Percentiles rank a stretch among this genome's conserved stretches.
phyloP scores from a whole-genome alignment of 1,140 invertebrate genomes.

The Planococcus citri region DNA sequence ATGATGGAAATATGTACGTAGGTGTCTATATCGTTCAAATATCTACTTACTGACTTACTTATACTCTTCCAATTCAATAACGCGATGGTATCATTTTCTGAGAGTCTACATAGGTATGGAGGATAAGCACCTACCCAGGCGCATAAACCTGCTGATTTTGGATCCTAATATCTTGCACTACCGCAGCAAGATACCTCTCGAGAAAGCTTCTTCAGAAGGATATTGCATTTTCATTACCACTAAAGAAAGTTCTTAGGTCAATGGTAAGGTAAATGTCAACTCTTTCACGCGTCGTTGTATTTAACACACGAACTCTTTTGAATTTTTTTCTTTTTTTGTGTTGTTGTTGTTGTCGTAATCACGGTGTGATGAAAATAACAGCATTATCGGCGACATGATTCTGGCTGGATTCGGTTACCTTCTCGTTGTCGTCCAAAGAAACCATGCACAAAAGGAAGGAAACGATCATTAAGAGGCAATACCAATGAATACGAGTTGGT shows the following conservation, averaged over 20 bases:
- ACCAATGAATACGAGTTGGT: neutral
- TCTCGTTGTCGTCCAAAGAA: neutral
- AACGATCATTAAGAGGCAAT: constrained; percentile 10
- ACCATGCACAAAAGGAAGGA: constrained; percentile 13
- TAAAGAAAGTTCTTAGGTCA: neutral
- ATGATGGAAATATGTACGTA: neutral
- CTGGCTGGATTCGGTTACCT: constrained; percentile 10
- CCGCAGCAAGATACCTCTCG: too few species aligned
- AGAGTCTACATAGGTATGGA: too few species aligned
- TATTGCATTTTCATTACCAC: neutral
- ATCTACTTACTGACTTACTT: neutral
- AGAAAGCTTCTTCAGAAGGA: too few species aligned
- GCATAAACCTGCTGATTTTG: too few species aligned
- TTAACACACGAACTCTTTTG: neutral
- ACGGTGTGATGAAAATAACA: neutral
- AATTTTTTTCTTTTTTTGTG: too few species aligned
- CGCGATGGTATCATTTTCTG: too few species aligned
- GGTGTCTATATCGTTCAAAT: neutral
- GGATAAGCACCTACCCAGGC: too few species aligned
- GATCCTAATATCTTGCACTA: too few species aligned
- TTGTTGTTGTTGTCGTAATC: neutral
- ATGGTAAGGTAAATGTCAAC: neutral
- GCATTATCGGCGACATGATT: constrained; percentile 13
- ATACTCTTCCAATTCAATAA: too few species aligned
- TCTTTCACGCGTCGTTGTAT: neutral